These are phyloP conservation scores for Leptodactylus fuscus DNA, from an alignment of 2,113 vertebrate genomes.

Conservation along the genomic window DNA sequence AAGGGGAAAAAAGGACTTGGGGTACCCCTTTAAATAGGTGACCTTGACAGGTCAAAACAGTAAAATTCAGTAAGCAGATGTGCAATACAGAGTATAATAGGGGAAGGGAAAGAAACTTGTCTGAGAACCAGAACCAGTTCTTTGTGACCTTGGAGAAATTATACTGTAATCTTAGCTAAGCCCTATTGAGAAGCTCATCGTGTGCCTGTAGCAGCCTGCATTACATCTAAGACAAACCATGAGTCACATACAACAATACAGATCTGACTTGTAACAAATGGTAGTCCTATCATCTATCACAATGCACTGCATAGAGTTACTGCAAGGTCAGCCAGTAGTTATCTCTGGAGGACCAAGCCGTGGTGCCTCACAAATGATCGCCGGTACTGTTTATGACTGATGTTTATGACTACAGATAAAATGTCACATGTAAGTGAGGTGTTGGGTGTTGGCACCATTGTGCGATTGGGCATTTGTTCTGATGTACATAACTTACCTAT, in stretches of 20 bases:
- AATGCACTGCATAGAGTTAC: neutral
- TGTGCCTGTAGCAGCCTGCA: neutral
- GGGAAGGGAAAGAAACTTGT: no score
- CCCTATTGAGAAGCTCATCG: neutral
- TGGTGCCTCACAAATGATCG: neutral
- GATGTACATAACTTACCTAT: no score
- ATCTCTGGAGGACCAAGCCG: neutral
- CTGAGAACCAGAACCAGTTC: neutral
- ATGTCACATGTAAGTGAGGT: neutral
- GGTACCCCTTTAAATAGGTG: no score
- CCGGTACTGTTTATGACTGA: neutral
- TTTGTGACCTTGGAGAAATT: conserved; percentile 11
- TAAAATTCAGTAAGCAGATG: no score
- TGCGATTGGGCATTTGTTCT: no score
- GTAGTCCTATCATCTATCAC: neutral
- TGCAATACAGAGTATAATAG: no score
- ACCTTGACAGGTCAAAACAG: no score
- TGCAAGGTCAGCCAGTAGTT: neutral
- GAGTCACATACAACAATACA: conserved; percentile 2
- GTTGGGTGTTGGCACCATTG: no score
- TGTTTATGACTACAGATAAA: neutral
- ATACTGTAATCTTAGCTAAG: neutral
- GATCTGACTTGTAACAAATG: neutral
- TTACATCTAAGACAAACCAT: neutral
- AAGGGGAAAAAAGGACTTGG: no score